Conservation (phyloP, 2,888 invertebrate genomes). For the Steinernema scapterisci region DNA sequence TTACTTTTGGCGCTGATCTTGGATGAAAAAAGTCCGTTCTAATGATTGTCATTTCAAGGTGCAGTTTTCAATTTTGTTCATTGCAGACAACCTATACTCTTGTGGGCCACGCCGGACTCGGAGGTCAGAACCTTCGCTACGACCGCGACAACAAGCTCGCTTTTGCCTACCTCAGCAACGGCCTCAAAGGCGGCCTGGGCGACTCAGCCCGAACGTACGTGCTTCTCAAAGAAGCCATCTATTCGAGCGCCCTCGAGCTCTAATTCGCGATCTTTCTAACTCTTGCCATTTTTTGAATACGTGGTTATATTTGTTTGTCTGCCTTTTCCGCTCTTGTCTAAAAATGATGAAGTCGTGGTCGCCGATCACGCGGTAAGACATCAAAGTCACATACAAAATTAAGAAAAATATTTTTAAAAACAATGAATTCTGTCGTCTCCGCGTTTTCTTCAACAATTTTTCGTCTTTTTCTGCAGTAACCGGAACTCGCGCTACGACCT, state of each 20-base stretch:
- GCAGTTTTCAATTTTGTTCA: no score
- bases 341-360: neutral
- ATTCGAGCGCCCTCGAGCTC: conserved; percentile 14
- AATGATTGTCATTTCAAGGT: no score
- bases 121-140: conserved; percentile 69
- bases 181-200: conserved; percentile 58
- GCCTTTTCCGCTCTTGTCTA: no score
- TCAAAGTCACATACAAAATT: no score
- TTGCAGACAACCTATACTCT: conserved; percentile 32
- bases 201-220: conserved; percentile 58
- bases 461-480: no score
- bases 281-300: neutral
- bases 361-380: neutral
- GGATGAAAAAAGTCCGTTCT: no score
- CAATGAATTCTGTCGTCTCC: neutral
- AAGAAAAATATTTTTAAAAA: neutral
- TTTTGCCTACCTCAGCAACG: conserved; percentile 69
- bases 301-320: neutral
- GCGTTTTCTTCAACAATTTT: no score
- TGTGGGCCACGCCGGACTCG: conserved; percentile 69
- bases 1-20: no score
- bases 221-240: conserved; percentile 50
- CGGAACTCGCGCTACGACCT: no score
- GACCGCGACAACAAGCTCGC: conserved; percentile 68
- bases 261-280: neutral